These are phyloP conservation scores for Sinocyclocheilus rhinocerous DNA, from an alignment of 2,113 vertebrate genomes.

Conservation along the genomic window DNA sequence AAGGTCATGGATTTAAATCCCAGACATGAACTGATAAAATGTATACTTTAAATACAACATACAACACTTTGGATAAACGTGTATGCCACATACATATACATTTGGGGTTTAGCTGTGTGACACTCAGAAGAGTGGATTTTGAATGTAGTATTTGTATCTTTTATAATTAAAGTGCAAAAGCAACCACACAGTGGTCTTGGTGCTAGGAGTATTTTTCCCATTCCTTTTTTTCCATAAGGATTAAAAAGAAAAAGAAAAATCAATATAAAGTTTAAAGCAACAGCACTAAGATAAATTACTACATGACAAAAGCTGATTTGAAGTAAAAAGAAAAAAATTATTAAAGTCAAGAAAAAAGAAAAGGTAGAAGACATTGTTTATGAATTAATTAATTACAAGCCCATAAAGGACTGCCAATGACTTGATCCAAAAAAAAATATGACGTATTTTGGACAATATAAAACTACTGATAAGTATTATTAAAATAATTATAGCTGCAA, in stretches of 20 bases:
- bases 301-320: not conserved
- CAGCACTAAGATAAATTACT: not conserved
- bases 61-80: too few relatives aligned
- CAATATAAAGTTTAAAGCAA: not conserved
- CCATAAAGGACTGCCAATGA: not conserved
- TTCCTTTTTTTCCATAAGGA: not conserved
- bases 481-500: not conserved
- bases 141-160: not conserved
- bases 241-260: not conserved
- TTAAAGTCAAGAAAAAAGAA: not conserved
- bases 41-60: too few relatives aligned
- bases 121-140: not conserved
- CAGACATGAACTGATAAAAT: not conserved
- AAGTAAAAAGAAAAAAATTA: too few relatives aligned
- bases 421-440: not conserved
- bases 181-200: not conserved
- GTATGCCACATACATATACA: too few relatives aligned
- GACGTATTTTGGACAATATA: not conserved
- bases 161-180: not conserved
- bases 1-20: not conserved
- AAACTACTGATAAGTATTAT: not conserved
- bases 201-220: not conserved
- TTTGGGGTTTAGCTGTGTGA: too few relatives aligned
- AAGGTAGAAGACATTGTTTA: not conserved
- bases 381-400: not conserved